A percentile compares a stretch with the other conserved stretches of the same genome.
These are phyloP conservation scores for Athene cunicularia DNA, from an alignment of 2,113 vertebrate species.

Conservation along the genomic window DNA sequence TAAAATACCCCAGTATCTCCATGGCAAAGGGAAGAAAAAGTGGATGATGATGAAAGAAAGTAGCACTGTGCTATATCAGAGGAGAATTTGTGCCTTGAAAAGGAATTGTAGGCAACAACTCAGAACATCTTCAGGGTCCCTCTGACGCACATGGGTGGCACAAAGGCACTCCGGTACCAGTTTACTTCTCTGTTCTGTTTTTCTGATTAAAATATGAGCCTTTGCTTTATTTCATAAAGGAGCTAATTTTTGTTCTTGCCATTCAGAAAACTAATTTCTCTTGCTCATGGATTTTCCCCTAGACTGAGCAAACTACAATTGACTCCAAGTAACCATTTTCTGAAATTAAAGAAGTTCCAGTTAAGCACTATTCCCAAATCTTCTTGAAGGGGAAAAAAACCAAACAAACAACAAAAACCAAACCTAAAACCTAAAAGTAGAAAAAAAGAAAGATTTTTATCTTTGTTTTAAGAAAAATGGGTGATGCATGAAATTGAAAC, in stretches of 20 bases:
- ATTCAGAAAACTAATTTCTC: background rate
- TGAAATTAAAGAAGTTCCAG: background rate
- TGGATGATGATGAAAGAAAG: background rate
- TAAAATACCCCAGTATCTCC: background rate
- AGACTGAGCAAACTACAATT: conserved; percentile 9
- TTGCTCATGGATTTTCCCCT: background rate
- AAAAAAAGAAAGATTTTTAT: background rate
- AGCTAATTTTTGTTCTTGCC: background rate
- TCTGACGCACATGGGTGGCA: background rate
- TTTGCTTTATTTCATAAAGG: background rate
- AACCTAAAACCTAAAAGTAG: no score
- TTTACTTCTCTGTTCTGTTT: background rate
- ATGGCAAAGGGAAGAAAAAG: background rate
- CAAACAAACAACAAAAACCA: background rate
- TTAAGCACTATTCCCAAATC: background rate
- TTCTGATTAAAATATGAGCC: background rate
- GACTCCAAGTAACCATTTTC: background rate
- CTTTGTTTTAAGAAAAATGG: conserved; percentile 13
- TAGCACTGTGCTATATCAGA: background rate
- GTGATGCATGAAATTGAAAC: conserved; percentile 18
- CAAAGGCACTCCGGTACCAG: background rate
- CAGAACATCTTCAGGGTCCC: background rate
- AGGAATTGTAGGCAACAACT: background rate
- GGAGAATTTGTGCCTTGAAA: background rate
- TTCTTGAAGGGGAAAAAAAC: background rate